Conservation (phyloP, 2,888 invertebrate species). For the Dichetophora obliterata region DNA sequence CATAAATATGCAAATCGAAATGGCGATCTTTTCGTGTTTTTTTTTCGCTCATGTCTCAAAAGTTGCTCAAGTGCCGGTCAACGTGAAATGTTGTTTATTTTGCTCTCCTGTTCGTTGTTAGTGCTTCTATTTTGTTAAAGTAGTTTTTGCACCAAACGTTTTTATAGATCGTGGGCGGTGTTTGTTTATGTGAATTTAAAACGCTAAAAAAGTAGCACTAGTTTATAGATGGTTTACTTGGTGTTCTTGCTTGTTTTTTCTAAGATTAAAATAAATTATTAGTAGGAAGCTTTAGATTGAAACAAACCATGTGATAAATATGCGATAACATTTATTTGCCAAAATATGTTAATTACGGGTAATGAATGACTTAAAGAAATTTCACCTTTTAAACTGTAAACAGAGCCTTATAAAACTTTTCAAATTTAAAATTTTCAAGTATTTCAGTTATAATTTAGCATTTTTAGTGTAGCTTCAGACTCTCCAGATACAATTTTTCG, state of each 20-base stretch:
- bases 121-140: not conserved
- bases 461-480: not conserved
- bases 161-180: not conserved
- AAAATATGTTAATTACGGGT: no score
- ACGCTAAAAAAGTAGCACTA: no score
- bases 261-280: no score
- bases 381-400: no score
- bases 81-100: not conserved
- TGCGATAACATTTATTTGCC: no score
- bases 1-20: slow-evolving; percentile 22
- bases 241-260: not conserved
- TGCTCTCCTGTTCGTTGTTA: not conserved
- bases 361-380: no score
- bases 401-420: no score
- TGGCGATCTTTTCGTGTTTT: not conserved
- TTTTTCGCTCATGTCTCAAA: not conserved
- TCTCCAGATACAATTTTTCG: no score
- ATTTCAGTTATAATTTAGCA: no score
- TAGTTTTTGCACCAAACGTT: not conserved
- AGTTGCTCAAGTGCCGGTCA: not conserved
- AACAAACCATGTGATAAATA: no score
- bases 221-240: not conserved
- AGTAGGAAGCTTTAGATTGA: no score
- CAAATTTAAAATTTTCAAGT: no score
- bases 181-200: not conserved